These are phyloP conservation scores for Elgaria multicarinata DNA, from an alignment of 2,113 vertebrate genomes.

Conservation along the genomic window DNA sequence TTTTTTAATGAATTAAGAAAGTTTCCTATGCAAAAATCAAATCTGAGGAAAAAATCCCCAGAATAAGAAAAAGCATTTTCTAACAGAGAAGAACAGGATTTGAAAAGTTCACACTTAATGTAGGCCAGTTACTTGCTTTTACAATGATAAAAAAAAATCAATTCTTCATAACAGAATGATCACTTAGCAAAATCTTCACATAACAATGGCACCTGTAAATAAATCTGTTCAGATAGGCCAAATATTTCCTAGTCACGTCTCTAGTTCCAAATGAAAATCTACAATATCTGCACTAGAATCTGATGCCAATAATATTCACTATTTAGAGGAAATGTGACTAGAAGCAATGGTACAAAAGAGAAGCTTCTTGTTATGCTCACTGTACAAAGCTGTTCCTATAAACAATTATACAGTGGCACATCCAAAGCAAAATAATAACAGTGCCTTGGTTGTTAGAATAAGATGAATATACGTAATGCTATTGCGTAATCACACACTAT, in stretches of 20 bases:
- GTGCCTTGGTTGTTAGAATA: neutral
- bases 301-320: neutral
- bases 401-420: neutral
- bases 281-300: no score
- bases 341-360: neutral
- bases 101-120: neutral
- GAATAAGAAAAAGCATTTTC: constrained; percentile 13
- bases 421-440: neutral
- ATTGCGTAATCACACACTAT: neutral
- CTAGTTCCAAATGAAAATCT: neutral
- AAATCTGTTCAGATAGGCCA: neutral
- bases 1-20: neutral
- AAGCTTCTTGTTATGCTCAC: neutral
- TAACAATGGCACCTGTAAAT: neutral
- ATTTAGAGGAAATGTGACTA: neutral
- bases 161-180: constrained; percentile 9
- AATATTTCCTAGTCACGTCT: neutral
- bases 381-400: neutral
- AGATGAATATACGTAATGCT: neutral
- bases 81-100: neutral
- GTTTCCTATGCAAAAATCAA: neutral
- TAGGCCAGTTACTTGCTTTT: constrained; percentile 1
- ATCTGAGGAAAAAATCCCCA: neutral
- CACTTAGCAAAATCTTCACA: neutral
- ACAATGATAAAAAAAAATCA: constrained; percentile 1